phyloP scores from a whole-genome alignment of 2,113 vertebrate genomes.

The Acrocephalus arundinaceus region DNA sequence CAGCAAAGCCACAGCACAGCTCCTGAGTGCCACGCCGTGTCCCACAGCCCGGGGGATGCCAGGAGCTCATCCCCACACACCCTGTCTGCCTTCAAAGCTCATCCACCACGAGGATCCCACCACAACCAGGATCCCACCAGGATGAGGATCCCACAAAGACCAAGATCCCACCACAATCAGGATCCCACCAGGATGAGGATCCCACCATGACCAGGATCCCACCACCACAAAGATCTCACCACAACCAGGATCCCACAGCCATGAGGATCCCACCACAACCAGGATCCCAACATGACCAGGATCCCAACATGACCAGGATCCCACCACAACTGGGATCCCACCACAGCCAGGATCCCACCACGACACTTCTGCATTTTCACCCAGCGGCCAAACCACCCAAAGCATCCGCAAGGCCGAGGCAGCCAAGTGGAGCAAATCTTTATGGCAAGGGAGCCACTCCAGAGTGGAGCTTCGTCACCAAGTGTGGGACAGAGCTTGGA shows the following conservation, averaged over 20 bases:
- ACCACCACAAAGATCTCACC: fast-evolving
- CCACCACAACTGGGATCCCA: neutral
- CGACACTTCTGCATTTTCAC: neutral
- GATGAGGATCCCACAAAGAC: neutral
- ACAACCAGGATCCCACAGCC: fast-evolving
- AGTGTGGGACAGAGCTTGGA: neutral
- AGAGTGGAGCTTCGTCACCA: fast-evolving
- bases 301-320: too few relatives aligned
- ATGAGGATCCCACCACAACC: neutral
- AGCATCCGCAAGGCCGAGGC: fast-evolving
- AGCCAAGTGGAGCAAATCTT: neutral
- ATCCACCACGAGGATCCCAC: fast-evolving
- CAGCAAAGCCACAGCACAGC: neutral
- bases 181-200: neutral
- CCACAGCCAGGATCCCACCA: neutral
- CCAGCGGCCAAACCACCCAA: neutral
- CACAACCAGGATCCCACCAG: fast-evolving
- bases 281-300: neutral
- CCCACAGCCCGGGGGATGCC: neutral
- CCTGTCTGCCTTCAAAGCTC: neutral
- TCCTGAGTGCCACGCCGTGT: fast-evolving
- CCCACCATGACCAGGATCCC: neutral
- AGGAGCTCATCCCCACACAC: neutral
- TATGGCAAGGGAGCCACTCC: neutral
- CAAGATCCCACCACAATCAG: fast-evolving